A percentile compares a stretch with the other conserved stretches of the same genome.
These are phyloP conservation scores for Hemichromis elongatus DNA, from an alignment of 2,113 vertebrate species.

Conservation along the genomic window DNA sequence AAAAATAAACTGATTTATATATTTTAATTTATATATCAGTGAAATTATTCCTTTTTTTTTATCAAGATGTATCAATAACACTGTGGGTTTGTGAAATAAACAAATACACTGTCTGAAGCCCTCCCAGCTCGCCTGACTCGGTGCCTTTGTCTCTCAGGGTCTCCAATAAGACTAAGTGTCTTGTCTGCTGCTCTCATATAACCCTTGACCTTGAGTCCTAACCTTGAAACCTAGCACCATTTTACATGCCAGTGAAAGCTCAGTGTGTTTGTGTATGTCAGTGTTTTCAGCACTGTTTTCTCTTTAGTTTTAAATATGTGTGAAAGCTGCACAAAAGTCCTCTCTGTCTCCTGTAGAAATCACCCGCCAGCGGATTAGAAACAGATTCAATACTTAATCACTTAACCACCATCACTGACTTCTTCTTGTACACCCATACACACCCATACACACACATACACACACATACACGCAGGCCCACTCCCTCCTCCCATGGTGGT, in stretches of 20 bases:
- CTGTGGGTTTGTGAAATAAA: not conserved
- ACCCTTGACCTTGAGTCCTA: conserved; percentile 23
- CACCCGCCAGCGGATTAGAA: conserved; percentile 48
- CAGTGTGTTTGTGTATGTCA: not conserved
- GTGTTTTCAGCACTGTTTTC: not conserved
- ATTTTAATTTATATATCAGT: not conserved
- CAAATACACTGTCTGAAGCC: not conserved
- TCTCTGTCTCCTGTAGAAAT: conserved; percentile 1
- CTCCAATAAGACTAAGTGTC: conserved; percentile 10
- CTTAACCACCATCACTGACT: not conserved
- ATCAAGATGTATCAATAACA: not conserved
- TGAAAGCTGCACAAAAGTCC: not conserved
- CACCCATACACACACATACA: not conserved
- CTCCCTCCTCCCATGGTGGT: conserved; percentile 1
- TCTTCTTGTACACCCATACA: not conserved
- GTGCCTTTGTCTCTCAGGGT: not conserved
- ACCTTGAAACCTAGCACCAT: conserved; percentile 31
- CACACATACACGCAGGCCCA: not conserved
- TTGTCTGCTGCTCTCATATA: conserved; percentile 1
- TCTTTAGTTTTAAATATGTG: not conserved
- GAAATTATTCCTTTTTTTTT: not conserved
- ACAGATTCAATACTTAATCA: conserved; percentile 55
- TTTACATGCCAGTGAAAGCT: not conserved
- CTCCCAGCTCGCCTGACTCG: not conserved
- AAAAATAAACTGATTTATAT: not conserved